Percentiles rank a stretch among this genome's conserved stretches.
phyloP scores from a whole-genome alignment of 2,888 invertebrate species.

The Athetis lepigone region DNA sequence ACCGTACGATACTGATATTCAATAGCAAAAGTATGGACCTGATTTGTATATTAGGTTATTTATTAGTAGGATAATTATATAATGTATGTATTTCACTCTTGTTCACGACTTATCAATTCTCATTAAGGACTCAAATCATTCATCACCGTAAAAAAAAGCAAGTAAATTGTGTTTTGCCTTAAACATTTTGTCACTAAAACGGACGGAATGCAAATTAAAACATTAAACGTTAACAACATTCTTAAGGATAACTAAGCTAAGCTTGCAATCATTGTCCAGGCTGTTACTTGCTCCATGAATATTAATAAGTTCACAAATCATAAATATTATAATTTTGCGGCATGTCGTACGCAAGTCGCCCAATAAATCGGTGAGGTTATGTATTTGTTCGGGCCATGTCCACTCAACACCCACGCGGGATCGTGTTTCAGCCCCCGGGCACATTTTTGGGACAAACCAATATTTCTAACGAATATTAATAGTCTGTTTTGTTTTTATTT shows the following conservation, averaged over 20 bases:
- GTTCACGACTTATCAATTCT: slow-evolving; percentile 17
- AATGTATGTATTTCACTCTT: slow-evolving; percentile 26
- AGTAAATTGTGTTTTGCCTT: slow-evolving; percentile 7
- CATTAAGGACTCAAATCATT: slow-evolving; percentile 17
- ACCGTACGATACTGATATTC: slow-evolving; percentile 54
- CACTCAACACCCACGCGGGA: slow-evolving; percentile 85
- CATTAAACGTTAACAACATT: slow-evolving; percentile 29
- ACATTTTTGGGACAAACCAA: slow-evolving; percentile 90
- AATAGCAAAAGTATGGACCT: slow-evolving; percentile 71
- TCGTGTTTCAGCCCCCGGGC: slow-evolving; percentile 88
- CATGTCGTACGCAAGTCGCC: slow-evolving; percentile 69
- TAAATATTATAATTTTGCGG: slow-evolving; percentile 79
- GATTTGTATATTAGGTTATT: slow-evolving; percentile 36
- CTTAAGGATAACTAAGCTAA: slow-evolving; percentile 32
- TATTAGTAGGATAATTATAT: slow-evolving; percentile 27
- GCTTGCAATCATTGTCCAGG: slow-evolving; percentile 45
- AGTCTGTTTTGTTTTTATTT: slow-evolving; percentile 85
- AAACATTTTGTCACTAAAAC: slow-evolving; percentile 28
- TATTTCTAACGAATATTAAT: slow-evolving; percentile 90
- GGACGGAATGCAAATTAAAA: slow-evolving; percentile 26
- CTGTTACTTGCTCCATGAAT: slow-evolving; percentile 62
- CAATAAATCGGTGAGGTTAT: slow-evolving; percentile 73
- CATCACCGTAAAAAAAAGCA: slow-evolving; percentile 27
- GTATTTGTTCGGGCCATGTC: slow-evolving; percentile 76
- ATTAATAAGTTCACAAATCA: slow-evolving; percentile 73